A percentile compares a stretch with the other conserved stretches of the same genome.
These are phyloP conservation scores for Coelopa frigida DNA, from an alignment of 1,140 invertebrate genomes.

Conservation along the genomic window DNA sequence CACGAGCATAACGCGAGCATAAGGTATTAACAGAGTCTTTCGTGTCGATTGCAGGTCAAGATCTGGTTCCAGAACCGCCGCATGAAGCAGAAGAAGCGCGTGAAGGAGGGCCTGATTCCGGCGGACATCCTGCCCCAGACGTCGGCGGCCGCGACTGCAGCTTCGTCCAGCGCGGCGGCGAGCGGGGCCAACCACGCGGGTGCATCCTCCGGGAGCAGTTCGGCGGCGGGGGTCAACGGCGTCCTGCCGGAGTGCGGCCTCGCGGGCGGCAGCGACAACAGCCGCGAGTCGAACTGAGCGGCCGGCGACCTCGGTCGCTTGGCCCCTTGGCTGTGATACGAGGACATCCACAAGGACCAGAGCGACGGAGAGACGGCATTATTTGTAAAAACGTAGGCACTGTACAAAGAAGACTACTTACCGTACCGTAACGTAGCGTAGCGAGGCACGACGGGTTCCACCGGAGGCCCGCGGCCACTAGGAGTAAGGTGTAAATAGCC, in stretches of 20 bases:
- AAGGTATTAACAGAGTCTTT: background rate
- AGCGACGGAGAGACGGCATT: no score
- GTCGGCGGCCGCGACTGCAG: conserved; percentile 6
- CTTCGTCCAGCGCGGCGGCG: background rate
- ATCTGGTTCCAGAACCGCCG: conserved; percentile 90
- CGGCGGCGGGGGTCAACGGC: background rate
- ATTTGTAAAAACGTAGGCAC: no score
- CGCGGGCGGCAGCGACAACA: conserved; percentile 51
- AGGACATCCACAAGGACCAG: no score
- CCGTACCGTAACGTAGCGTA: no score
- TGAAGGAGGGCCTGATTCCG: conserved; percentile 80
- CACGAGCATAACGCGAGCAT: background rate
- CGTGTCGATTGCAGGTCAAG: conserved; percentile 57
- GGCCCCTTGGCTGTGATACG: conserved; percentile 19
- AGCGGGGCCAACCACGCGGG: no score
- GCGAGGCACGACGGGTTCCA: no score
- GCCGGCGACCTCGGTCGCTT: conserved; percentile 2
- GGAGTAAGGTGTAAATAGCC: no score
- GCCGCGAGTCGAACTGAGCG: conserved; percentile 53
- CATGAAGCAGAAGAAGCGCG: conserved; percentile 91
- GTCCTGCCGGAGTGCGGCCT: background rate
- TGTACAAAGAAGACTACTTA: no score
- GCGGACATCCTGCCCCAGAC: conserved; percentile 48
- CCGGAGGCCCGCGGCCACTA: no score
- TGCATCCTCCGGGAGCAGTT: background rate